phyloP scores from a whole-genome alignment of 35 echinoderm and acorn worm genomes.

The Heliocidaris tuberculata region DNA sequence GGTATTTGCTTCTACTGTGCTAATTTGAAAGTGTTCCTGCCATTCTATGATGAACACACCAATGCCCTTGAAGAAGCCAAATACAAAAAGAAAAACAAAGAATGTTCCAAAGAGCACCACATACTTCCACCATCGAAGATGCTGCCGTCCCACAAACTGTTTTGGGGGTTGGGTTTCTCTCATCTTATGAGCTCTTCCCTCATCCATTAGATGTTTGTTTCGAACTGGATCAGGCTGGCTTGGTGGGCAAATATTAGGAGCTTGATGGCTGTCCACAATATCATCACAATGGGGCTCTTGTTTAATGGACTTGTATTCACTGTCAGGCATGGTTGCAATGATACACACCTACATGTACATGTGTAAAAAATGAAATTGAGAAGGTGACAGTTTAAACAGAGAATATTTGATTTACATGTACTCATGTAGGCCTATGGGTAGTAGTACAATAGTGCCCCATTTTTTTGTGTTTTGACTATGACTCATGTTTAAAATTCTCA shows the following conservation, averaged over 20 bases:
- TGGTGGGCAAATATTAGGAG: neutral
- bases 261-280: neutral
- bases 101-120: neutral
- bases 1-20: neutral
- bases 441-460: no score
- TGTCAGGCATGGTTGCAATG: neutral
- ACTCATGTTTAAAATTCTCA: no score
- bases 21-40: neutral
- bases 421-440: no score
- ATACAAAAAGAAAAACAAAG: neutral
- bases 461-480: no score
- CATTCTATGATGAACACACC: conserved; percentile 30
- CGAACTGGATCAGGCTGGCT: neutral
- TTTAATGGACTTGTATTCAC: neutral
- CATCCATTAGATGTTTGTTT: neutral
- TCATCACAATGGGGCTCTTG: neutral
- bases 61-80: conserved; percentile 31
- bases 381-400: neutral
- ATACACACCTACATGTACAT: neutral
- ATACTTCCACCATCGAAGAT: neutral
- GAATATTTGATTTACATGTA: neutral
- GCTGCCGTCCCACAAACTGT: neutral
- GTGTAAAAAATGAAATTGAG: neutral
- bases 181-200: neutral
- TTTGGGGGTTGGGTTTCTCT: neutral